Percentiles rank a stretch among this genome's conserved stretches.
These are phyloP conservation scores for Dysidea cf. avara DNA, from an alignment of 37 sponge, comb jelly and placozoan species.

Conservation along the genomic window DNA sequence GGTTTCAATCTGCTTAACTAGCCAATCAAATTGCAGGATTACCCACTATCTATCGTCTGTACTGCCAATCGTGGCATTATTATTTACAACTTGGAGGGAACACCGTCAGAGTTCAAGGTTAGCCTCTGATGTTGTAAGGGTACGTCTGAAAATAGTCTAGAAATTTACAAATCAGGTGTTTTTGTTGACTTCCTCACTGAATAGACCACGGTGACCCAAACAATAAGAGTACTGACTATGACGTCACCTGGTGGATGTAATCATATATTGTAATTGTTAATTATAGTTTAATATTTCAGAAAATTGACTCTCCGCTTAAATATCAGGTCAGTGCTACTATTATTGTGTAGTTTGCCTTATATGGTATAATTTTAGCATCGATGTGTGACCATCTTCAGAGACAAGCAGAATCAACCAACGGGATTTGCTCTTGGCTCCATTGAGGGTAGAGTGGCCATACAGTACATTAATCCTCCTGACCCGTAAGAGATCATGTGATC, in stretches of 20 bases:
- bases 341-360: slow-evolving; percentile 18
- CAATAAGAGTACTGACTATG: too few relatives aligned
- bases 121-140: neutral
- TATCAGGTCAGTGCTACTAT: too few relatives aligned
- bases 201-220: too few relatives aligned
- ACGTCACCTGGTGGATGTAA: too few relatives aligned
- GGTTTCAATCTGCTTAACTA: too few relatives aligned
- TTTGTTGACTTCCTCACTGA: too few relatives aligned
- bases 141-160: neutral
- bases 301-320: slow-evolving; percentile 86
- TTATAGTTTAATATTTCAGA: slow-evolving; percentile 26
- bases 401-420: slow-evolving; percentile 86
- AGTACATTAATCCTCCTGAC: slow-evolving; percentile 81
- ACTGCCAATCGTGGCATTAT: slow-evolving; percentile 73
- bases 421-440: slow-evolving; percentile 97
- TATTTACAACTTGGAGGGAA: slow-evolving; percentile 67
- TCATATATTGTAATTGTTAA: neutral
- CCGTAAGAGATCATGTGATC: slow-evolving; percentile 57
- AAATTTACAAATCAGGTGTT: too few relatives aligned
- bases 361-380: too few relatives aligned
- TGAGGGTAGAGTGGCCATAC: slow-evolving; percentile 93
- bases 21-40: too few relatives aligned
- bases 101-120: slow-evolving; percentile 77
- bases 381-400: slow-evolving; percentile 86
- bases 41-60: slow-evolving; percentile 83